Base-by-base conservation (phyloP, 2,113 vertebrate species). In the Burhinus oedicnemus region DNA sequence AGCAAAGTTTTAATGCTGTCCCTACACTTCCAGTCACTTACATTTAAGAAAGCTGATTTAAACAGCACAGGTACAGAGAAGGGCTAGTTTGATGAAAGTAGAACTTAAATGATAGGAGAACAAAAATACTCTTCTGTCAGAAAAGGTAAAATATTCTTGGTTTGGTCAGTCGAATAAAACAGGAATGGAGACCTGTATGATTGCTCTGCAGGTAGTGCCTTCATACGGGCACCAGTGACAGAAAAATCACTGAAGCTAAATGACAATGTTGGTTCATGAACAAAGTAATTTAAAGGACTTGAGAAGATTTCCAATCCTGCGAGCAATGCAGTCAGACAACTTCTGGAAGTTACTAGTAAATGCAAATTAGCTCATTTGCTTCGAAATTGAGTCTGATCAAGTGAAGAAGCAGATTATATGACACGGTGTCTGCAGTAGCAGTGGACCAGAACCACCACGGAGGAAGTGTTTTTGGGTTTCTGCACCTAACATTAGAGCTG, bases 171-270 rank as follows among this genome's bases (percentile, higher is more conserved):
- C 8, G 19, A 65, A 69, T 29, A 51, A 26, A 76, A 40, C 27
- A 79, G 26, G 45, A 62, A 16, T 2, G 14, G 23, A 92, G 54
- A 61, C 32, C 20, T 68, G 27, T 15, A 12, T 0, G 2, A 86
- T 4, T 45, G 27, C 40, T 81, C 29, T 51, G 11, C 49, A 38
- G 34, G 51, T 23, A 49, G 5, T 0, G 17, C 55, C 69, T 11
- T 32, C 11, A 29, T 29, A 79, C 0, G 0, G 47, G 29, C 47
- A 62, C 19, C 45, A 29, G 11, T 2, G 36, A 72, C 66, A 75
- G 40, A 66, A 66, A 72, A 69, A 38, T 1, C 64, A n/a, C 30
- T 10, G 3, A 45, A 72, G 47, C 20, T 4, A 5, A 69, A 68
- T 11, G 21, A 47, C 57, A 79, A 2, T 4, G 45, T 4, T 61